A percentile compares a stretch with the other conserved stretches of the same genome.
Conservation (phyloP, 1,140 invertebrate genomes). For the Idris sp. region DNA sequence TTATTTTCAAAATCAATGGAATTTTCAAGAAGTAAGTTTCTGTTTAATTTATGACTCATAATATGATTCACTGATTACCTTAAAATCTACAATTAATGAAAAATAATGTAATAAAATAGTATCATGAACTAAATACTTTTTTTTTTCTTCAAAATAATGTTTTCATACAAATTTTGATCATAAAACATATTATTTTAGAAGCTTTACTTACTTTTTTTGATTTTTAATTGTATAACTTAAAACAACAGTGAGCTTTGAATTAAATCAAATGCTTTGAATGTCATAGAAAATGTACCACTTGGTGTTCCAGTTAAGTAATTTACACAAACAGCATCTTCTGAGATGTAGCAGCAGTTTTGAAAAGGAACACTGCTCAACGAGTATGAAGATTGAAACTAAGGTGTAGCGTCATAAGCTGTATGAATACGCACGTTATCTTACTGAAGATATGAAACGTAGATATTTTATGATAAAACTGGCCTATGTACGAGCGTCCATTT, state of each 20-base stretch:
- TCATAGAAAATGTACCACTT: constrained; percentile 23
- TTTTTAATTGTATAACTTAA: constrained; percentile 14
- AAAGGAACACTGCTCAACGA: constrained; percentile 13
- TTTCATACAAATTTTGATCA: too few relatives aligned
- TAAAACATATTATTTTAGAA: background rate
- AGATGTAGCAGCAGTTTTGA: constrained; percentile 14
- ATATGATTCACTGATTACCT: too few relatives aligned
- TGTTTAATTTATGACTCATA: too few relatives aligned
- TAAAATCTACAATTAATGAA: too few relatives aligned
- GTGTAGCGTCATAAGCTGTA: constrained; percentile 63
- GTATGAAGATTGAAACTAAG: constrained; percentile 45
- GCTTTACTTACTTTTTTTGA: constrained; percentile 17
- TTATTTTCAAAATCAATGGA: too few relatives aligned
- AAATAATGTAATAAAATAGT: too few relatives aligned
- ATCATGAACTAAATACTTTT: too few relatives aligned
- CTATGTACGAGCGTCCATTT: constrained; percentile 43
- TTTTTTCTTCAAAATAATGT: too few relatives aligned
- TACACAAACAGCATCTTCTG: constrained; percentile 2
- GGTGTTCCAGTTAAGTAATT: constrained; percentile 8
- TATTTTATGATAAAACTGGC: constrained; percentile 72
- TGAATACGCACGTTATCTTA: constrained; percentile 69
- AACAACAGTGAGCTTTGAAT: background rate
- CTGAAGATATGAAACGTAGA: constrained; percentile 70
- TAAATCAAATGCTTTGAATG: constrained; percentile 7
- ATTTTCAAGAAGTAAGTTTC: too few relatives aligned